Percentiles rank a stretch among this genome's conserved stretches.
Conservation (phyloP, 2,797 vertebrate genomes). For the Borostomias antarcticus region DNA sequence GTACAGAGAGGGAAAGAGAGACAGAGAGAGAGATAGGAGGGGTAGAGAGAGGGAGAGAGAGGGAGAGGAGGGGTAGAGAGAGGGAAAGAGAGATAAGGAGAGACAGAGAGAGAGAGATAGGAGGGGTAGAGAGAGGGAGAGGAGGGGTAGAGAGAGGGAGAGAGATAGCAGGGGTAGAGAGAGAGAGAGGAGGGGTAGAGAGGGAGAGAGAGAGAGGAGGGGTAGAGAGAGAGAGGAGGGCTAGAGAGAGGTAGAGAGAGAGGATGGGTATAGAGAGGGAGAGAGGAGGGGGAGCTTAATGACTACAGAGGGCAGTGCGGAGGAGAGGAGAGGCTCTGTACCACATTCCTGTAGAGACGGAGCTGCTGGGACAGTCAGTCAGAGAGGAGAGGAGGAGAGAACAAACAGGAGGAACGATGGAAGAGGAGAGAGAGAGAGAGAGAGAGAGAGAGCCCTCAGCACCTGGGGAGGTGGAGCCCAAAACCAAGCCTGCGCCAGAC, state of each 20-base stretch:
- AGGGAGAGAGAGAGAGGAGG: conserved; percentile 41
- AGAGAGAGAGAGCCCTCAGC: conserved; percentile 39
- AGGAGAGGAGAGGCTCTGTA: no score
- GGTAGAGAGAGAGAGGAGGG: conserved; percentile 16
- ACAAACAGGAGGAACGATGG: conserved; percentile 10
- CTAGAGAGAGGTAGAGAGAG: conserved; percentile 9
- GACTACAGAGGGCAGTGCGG: no score
- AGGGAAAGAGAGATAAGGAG: conserved; percentile 44
- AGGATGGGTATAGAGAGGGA: neutral
- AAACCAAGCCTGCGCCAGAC: conserved; percentile 54
- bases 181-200: conserved; percentile 50
- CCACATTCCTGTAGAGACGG: no score
- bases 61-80: conserved; percentile 48
- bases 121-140: no score
- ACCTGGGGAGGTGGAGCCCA: conserved; percentile 33
- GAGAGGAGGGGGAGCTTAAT: conserved; percentile 29
- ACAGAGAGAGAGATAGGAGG: conserved; percentile 18
- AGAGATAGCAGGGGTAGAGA: conserved; percentile 52
- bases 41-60: no score
- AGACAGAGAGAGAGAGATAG: conserved; percentile 19
- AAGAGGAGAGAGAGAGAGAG: neutral
- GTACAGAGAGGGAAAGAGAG: conserved; percentile 16
- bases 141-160: no score
- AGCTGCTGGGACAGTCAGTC: no score
- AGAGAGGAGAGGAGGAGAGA: conserved; percentile 12